phyloP scores from a whole-genome alignment of 37 sponge, comb jelly and placozoan species.

The Aplysina aerophoba region DNA sequence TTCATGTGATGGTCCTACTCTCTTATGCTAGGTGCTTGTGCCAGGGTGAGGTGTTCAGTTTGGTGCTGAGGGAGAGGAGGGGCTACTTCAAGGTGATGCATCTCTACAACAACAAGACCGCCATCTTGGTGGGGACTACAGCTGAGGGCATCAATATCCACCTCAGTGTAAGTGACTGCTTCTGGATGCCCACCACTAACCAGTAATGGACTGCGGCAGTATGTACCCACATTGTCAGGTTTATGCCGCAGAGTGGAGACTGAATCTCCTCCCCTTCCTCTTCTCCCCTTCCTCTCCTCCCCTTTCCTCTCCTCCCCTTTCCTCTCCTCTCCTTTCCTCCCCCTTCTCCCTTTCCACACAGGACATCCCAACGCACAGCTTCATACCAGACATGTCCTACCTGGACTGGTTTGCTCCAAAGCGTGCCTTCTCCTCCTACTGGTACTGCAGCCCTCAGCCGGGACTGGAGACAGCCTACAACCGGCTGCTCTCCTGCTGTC shows the following conservation, averaged over 20 bases:
- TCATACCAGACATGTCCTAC: slow-evolving; percentile 17
- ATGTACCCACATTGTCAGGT: no score
- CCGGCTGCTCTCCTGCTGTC: slow-evolving; percentile 49
- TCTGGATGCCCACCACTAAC: no score
- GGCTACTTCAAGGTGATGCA: slow-evolving; percentile 2
- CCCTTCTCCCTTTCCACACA: not conserved
- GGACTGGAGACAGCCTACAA: slow-evolving; percentile 54
- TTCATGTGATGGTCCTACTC: not conserved
- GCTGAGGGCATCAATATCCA: no score
- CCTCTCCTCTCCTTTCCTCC: not conserved
- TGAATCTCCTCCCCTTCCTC: no score
- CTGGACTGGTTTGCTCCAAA: not conserved
- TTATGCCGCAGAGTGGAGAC: no score
- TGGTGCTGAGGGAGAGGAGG: not conserved
- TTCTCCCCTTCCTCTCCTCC: not conserved
- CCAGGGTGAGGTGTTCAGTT: slow-evolving; percentile 12
- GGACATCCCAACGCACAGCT: not conserved
- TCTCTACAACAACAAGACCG: not conserved
- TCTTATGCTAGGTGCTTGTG: not conserved
- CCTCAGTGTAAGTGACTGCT: no score
- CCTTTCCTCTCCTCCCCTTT: not conserved
- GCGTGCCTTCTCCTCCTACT: slow-evolving; percentile 24
- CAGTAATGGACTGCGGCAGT: no score
- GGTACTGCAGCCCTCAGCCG: slow-evolving; percentile 37
- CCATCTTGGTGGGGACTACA: not conserved